These are phyloP conservation scores for Columba livia DNA, from an alignment of 2,113 vertebrate genomes.

Conservation along the genomic window DNA sequence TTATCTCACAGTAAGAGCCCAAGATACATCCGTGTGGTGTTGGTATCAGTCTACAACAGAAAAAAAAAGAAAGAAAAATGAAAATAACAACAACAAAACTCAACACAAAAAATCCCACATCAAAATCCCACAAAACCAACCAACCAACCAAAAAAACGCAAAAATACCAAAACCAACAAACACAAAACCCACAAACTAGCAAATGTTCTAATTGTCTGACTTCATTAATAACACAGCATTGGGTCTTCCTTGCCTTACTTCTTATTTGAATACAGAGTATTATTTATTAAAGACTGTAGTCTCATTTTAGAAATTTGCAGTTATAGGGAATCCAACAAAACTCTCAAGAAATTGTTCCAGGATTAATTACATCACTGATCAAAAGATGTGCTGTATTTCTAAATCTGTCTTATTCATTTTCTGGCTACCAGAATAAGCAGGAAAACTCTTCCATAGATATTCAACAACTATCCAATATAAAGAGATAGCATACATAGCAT, in stretches of 20 bases:
- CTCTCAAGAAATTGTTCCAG: accelerated
- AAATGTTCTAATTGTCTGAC: neutral
- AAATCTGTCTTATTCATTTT: neutral
- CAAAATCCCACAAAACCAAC: too few species aligned
- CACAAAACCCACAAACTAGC: neutral
- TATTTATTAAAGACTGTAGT: neutral
- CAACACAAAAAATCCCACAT: too few species aligned
- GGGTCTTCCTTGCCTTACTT: neutral
- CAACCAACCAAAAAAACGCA: too few species aligned
- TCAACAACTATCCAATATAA: neutral
- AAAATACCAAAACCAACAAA: too few species aligned
- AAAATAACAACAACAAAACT: too few species aligned
- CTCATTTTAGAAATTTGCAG: neutral
- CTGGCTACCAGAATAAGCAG: neutral
- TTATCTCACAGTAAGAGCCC: neutral
- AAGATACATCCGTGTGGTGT: neutral
- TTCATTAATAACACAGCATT: accelerated
- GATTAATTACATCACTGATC: neutral
- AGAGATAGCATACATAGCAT: too few species aligned
- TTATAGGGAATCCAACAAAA: neutral
- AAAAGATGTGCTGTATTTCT: accelerated
- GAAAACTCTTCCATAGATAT: neutral
- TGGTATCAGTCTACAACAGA: neutral
- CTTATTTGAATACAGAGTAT: neutral
- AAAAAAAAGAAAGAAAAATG: neutral